Percentiles rank a stretch among this genome's conserved stretches.
phyloP scores from a whole-genome alignment of 2,113 vertebrate genomes.

The Zonotrichia leucophrys region DNA sequence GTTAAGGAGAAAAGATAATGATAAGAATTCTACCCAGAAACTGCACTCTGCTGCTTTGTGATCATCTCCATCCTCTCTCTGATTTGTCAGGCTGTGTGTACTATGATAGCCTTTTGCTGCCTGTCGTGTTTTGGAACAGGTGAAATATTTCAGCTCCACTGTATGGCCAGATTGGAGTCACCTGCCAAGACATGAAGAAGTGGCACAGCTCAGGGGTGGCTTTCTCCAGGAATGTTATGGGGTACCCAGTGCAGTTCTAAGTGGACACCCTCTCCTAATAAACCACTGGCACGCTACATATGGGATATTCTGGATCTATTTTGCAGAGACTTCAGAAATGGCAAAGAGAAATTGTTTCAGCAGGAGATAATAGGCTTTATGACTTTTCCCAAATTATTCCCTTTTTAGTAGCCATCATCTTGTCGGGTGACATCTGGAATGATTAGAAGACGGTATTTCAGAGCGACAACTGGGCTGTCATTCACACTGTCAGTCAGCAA shows the following conservation, averaged over 20 bases:
- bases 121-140: background rate
- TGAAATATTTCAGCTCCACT: background rate
- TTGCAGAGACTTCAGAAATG: conserved; percentile 27
- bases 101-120: background rate
- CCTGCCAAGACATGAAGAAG: background rate
- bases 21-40: background rate
- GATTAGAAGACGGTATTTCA: conserved; percentile 47
- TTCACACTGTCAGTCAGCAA: conserved; percentile 59
- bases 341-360: conserved; percentile 50
- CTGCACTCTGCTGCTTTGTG: background rate
- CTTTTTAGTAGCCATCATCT: conserved; percentile 62
- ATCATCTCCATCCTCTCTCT: background rate
- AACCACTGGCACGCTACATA: background rate
- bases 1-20: conserved; percentile 35
- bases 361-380: conserved; percentile 61
- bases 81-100: background rate
- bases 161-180: background rate
- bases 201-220: background rate
- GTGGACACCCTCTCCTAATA: background rate
- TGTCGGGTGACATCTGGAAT: conserved; percentile 59
- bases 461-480: conserved; percentile 58
- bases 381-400: conserved; percentile 60
- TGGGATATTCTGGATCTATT: conserved; percentile 43
- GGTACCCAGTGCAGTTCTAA: background rate
- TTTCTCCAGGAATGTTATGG: background rate